phyloP scores from a whole-genome alignment of 1,140 invertebrate species.

The Galendromus occidentalis region DNA sequence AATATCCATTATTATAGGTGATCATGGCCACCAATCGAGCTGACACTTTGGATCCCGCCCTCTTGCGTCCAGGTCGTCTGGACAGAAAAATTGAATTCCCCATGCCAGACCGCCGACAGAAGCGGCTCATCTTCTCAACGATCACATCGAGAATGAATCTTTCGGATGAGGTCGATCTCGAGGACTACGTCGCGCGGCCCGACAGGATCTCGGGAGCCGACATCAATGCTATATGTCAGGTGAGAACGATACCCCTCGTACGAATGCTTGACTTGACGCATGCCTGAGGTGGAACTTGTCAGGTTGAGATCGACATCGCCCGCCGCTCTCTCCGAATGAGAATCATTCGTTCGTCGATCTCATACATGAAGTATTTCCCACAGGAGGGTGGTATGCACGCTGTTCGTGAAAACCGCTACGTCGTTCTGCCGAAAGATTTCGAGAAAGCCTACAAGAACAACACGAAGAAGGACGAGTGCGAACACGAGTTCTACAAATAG shows the following conservation, averaged over 20 bases:
- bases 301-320: neutral
- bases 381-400: conserved; percentile 67
- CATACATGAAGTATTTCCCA: conserved; percentile 18
- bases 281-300: neutral
- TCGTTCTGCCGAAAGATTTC: conserved; percentile 95
- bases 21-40: conserved; percentile 99
- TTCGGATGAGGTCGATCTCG: conserved; percentile 96
- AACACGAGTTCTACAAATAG: conserved; percentile 99
- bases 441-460: conserved; percentile 99
- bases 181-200: conserved; percentile 93
- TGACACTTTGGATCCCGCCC: conserved; percentile 91
- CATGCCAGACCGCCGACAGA: conserved; percentile 86
- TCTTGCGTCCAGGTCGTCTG: conserved; percentile 83
- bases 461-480: conserved; percentile 97
- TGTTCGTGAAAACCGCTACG: conserved; percentile 93
- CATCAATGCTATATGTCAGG: conserved; percentile 98
- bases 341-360: neutral
- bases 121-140: conserved; percentile 90
- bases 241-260: conserved; percentile 39
- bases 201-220: conserved; percentile 97
- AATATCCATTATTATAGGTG: conserved; percentile 48
- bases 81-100: conserved; percentile 99
- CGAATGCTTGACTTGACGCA: neutral
- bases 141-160: conserved; percentile 98
- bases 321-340: neutral